phyloP scores from a whole-genome alignment of 2,797 vertebrate genomes.

The Iguana delicatissima region DNA sequence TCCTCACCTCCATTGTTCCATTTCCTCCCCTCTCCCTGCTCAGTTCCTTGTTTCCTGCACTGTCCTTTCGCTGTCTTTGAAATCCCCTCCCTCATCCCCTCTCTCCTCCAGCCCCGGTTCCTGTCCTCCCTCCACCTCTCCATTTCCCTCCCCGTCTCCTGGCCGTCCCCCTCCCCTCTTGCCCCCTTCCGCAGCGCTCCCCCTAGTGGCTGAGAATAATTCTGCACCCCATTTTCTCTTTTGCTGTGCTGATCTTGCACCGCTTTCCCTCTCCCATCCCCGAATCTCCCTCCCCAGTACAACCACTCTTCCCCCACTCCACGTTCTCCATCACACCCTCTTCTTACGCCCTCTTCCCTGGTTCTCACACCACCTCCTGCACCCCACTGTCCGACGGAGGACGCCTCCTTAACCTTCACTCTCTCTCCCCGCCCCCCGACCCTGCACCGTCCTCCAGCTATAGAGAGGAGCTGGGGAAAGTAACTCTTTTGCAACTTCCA shows the following conservation, averaged over 20 bases:
- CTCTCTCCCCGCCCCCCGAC: background rate
- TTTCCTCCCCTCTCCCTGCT: background rate
- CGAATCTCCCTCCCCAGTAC: background rate
- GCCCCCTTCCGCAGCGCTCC: background rate
- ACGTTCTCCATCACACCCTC: background rate
- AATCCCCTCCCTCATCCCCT: background rate
- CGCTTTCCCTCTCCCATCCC: background rate
- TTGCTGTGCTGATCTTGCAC: background rate
- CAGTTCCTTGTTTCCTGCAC: background rate
- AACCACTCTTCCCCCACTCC: background rate
- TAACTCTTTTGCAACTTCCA: too few relatives aligned
- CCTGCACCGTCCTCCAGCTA: background rate
- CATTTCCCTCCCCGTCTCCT: too few relatives aligned
- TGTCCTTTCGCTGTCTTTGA: constrained; percentile 25
- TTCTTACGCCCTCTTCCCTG: too few relatives aligned
- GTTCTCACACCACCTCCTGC: too few relatives aligned
- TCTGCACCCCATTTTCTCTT: background rate
- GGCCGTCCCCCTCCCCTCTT: background rate
- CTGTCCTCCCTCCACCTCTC: background rate
- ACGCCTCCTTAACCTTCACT: background rate
- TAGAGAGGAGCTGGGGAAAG: background rate
- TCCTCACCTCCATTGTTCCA: background rate
- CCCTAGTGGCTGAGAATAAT: too few relatives aligned
- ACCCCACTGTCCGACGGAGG: background rate
- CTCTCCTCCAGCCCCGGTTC: background rate